phyloP scores from a whole-genome alignment of 2,888 invertebrate species.

The Cephonodes hylas region DNA sequence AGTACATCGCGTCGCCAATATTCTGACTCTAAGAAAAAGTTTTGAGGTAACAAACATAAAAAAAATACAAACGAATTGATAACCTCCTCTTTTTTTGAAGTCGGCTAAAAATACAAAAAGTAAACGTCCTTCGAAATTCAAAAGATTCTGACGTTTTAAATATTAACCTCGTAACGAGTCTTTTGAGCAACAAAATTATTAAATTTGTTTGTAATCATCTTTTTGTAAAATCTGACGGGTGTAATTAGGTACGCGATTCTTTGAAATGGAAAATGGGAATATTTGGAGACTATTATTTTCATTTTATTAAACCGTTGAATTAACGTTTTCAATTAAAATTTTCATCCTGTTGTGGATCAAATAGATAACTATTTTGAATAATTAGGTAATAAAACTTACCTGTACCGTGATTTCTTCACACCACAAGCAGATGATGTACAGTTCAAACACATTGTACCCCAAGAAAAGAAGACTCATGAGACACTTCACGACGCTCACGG shows the following conservation, averaged over 20 bases:
- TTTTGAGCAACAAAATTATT: not conserved
- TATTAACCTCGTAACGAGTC: not conserved
- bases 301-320: too few relatives aligned
- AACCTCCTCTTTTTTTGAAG: too few relatives aligned
- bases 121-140: too few relatives aligned
- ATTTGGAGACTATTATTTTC: not conserved
- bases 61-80: too few relatives aligned
- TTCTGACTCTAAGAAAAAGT: constrained; percentile 62
- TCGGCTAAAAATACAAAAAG: too few relatives aligned
- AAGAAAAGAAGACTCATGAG: constrained; percentile 63
- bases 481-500: constrained; percentile 47
- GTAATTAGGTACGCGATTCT: not conserved
- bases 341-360: too few relatives aligned
- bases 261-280: not conserved
- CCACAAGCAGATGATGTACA: constrained; percentile 67
- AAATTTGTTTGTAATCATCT: not conserved
- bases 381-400: constrained; percentile 36
- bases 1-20: constrained; percentile 58
- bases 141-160: not conserved
- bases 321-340: too few relatives aligned
- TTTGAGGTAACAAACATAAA: too few relatives aligned
- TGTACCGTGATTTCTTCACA: constrained; percentile 64
- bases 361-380: not conserved
- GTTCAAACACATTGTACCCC: constrained; percentile 60
- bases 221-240: not conserved